Evolutionary conservation across 2,797 vertebrate genomes (phyloP).

Genomic region (Catostomus latipinnis): DNA sequence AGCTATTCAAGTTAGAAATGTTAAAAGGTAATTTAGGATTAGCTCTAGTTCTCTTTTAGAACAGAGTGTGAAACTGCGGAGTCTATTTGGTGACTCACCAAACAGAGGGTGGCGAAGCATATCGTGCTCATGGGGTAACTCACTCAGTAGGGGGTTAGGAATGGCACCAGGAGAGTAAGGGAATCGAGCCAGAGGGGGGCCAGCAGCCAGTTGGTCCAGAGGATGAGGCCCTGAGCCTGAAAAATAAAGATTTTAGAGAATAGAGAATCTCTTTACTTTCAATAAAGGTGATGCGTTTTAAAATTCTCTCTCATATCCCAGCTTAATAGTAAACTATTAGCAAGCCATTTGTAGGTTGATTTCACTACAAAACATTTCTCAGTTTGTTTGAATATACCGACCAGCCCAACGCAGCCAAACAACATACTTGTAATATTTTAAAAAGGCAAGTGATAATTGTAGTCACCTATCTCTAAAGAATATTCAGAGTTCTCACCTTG

Average conservation of each 20-base stretch:
- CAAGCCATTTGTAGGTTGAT: too few species aligned
- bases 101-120: slow-evolving; percentile 98
- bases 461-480: not conserved
- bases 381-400: too few species aligned
- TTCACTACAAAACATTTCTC: too few species aligned
- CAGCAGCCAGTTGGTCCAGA: slow-evolving; percentile 88
- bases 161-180: slow-evolving; percentile 93
- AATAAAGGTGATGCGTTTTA: too few species aligned
- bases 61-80: not conserved
- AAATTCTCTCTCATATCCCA: too few species aligned
- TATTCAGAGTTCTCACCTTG: slow-evolving; percentile 83
- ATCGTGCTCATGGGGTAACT: slow-evolving; percentile 96
- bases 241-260: not conserved
- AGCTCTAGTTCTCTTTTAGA: not conserved
- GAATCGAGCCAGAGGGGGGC: slow-evolving; percentile 93
- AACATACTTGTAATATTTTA: too few species aligned
- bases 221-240: slow-evolving; percentile 87
- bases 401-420: too few species aligned
- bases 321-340: too few species aligned
- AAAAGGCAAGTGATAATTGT: not conserved
- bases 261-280: not conserved
- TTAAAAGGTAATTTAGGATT: not conserved
- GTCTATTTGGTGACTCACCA: slow-evolving; percentile 78
- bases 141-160: slow-evolving; percentile 90
- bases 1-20: not conserved